Conservation (phyloP, 2,888 invertebrate species). For the Tenthredo mesomela region DNA sequence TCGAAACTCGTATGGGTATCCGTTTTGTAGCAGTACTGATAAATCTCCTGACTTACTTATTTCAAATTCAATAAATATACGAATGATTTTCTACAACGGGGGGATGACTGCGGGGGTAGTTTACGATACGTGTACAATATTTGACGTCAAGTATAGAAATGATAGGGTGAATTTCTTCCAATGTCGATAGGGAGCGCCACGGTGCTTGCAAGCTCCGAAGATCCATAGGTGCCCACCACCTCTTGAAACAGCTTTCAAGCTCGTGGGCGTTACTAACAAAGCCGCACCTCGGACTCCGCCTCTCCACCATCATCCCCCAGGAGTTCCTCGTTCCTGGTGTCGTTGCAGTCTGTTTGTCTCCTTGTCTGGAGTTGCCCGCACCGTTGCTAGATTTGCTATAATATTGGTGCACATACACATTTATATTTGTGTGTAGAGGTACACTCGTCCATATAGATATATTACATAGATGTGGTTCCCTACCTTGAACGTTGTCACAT, state of each 20-base stretch:
- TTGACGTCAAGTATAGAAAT: constrained; percentile 54
- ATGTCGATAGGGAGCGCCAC: constrained; percentile 68
- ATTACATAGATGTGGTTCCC: background rate
- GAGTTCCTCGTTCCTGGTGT: constrained; percentile 57
- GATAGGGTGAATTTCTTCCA: constrained; percentile 25
- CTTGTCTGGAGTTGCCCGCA: background rate
- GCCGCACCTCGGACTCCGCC: constrained; percentile 76
- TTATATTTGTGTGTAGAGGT: background rate
- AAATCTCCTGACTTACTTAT: background rate
- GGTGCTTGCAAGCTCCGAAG: constrained; percentile 66
- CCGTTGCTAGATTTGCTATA: background rate
- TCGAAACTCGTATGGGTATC: background rate
- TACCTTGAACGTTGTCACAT: background rate
- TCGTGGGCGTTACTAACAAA: constrained; percentile 73
- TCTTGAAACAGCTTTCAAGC: constrained; percentile 67
- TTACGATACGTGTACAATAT: constrained; percentile 51
- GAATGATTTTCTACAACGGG: background rate
- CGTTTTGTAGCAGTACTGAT: background rate
- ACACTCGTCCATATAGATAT: background rate
- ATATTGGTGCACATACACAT: background rate
- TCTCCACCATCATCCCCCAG: constrained; percentile 62
- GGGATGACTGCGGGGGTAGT: background rate
- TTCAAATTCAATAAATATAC: background rate
- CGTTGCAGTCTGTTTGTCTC: constrained; percentile 37
- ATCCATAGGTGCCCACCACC: constrained; percentile 66